Evolutionary conservation across 37 sponge, comb jelly and placozoan species (phyloP), one percentile per base, ranked within the genome.

Genomic region (Halisarca cf. caerulea): DNA sequence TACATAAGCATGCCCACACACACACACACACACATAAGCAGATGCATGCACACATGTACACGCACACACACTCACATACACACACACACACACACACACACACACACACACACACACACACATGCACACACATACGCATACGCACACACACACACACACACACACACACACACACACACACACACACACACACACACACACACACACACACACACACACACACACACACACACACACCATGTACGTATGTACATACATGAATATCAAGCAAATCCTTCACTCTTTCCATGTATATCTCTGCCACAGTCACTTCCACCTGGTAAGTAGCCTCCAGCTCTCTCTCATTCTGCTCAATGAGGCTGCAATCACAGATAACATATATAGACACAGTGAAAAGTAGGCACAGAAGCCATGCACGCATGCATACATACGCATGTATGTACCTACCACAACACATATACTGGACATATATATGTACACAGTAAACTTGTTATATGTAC

Each of bases 261-360:
- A 17, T 21, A 8, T 21, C 21, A 18, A 71, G 73, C 41, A 71
- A 38, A 8, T 33, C 40, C 20, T 30, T 71, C 23, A 71, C 73
- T 38, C 73, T 51, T 30, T 91, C 87, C 39, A 89, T 91, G 82
- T 91, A 91, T 3, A 91, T 59, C 68, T 91, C 92, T 3, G 70
- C 82, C 24, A 88, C 86, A 20, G 92, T 77, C 3, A 88, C 82
- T 5, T 61, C 78, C 20, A 91, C 47, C 30, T 66, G 25, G 28
- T 44, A 57, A 23, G 28, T 30, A 21, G 51, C 58, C 23, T 58
- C 74, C 24, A 39, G 41, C 28, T 86, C 86, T 6, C 54, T 23
- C 47, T 79, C 75, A 39, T 61, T 55, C 33, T 84, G 85, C 57
- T 85, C 89, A 9, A 88, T 43, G 35, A 91, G 66, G 41, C 92